Conservation (phyloP, 2,113 vertebrate species). For the Clarias magur region DNA sequence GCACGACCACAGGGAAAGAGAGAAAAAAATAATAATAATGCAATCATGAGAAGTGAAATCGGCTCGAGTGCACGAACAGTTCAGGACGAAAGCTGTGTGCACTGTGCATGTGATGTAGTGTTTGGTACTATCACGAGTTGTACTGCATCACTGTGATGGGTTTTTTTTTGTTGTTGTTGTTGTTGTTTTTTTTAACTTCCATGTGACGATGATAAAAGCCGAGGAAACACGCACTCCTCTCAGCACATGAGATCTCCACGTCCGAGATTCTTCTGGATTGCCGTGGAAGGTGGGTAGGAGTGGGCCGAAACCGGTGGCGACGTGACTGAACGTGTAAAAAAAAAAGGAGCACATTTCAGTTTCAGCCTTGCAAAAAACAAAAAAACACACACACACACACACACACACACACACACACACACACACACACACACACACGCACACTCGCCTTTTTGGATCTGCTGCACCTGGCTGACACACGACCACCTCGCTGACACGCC, state of each 20-base stretch:
- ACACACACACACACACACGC: background rate
- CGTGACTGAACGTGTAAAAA: slow-evolving; percentile 33
- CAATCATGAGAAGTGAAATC: background rate
- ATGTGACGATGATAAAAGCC: background rate
- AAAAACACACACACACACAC: background rate
- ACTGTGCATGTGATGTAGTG: background rate
- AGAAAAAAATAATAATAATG: background rate
- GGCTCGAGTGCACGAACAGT: background rate
- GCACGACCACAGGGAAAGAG: background rate
- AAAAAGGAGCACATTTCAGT: slow-evolving; percentile 11
- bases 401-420: background rate
- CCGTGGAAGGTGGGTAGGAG: background rate
- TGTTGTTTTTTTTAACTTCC: background rate
- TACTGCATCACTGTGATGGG: background rate
- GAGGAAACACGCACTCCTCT: slow-evolving; percentile 18
- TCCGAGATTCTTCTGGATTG: slow-evolving; percentile 3
- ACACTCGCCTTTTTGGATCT: background rate
- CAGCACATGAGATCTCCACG: background rate
- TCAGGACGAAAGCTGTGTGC: background rate
- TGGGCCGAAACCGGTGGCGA: slow-evolving; percentile 11
- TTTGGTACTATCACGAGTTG: background rate
- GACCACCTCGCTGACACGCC: slow-evolving; percentile 37
- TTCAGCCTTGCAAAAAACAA: slow-evolving; percentile 2
- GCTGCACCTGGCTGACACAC: slow-evolving; percentile 43
- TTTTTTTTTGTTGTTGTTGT: background rate